Evolutionary conservation across 2,888 invertebrate species (phyloP), one percentile per base, ranked within the genome.

Genomic region (Hermodice carunculata): DNA sequence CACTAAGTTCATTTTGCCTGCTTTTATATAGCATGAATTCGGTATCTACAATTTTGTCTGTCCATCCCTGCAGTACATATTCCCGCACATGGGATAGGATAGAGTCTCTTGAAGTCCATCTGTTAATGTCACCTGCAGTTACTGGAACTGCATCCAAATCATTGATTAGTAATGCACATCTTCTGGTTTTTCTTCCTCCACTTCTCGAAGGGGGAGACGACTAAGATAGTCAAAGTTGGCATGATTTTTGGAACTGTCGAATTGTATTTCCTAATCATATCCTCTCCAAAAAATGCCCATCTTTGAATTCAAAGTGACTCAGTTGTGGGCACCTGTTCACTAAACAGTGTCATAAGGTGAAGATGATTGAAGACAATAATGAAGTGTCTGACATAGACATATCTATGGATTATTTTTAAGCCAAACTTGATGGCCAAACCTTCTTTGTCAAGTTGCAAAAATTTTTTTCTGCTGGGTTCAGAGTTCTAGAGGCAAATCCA

Each of bases 1-100:
- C 48, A 22, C 32, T 34, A 3, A 73, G 51, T 56, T 71, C 71
- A n/a, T 48, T 26, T n/a, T 53, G 32, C 17, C 32, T 31, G 5
- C 3, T 14, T 11, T 31, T 32, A 31, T 32, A 52, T 52, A 34
- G 53, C 6, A 3, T 52, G 5, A 31, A n/a, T 8, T 26, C 53
- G 2, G 29, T n/a, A 29, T 19, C 19, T 3, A n/a, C 22, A n/a
- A 29, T n/a, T n/a, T 5, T 31, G 22, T 26, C 32, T 6, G 19
- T 14, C 53, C 29, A 52, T 8, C 53, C 32, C 29, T 52, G n/a
- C n/a, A n/a, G n/a, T n/a, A n/a, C n/a, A n/a, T n/a, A n/a, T n/a
- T n/a, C n/a, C n/a, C n/a, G n/a, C n/a, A n/a, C n/a, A n/a, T n/a
- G n/a, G n/a, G n/a, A n/a, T n/a, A n/a, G n/a, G n/a, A n/a, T n/a